Conservation (phyloP, 2,888 invertebrate species). For the Biston stratarius region DNA sequence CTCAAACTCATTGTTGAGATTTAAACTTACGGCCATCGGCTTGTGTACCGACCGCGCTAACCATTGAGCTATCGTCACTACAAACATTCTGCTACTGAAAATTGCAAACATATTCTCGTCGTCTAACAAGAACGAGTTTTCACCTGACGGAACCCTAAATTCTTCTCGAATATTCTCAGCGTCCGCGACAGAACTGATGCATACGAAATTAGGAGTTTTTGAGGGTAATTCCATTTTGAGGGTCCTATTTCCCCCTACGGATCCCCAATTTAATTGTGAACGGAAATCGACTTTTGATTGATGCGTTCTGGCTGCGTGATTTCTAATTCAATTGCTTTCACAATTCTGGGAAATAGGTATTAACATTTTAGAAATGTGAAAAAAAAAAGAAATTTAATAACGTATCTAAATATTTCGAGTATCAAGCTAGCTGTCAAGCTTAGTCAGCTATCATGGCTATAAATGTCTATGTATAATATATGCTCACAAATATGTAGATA, state of each 20-base stretch:
- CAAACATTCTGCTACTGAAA: background rate
- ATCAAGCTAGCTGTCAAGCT: too few relatives aligned
- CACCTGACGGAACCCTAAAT: conserved; percentile 48
- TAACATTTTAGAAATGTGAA: background rate
- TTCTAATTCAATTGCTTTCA: conserved; percentile 49
- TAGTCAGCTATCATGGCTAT: too few relatives aligned
- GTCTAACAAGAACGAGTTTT: background rate
- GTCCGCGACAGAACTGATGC: conserved; percentile 58
- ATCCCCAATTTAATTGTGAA: conserved; percentile 68
- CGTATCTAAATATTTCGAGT: too few relatives aligned
- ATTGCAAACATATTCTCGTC: background rate
- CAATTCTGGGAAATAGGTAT: conserved; percentile 22
- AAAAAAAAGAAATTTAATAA: too few relatives aligned
- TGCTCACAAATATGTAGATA: too few relatives aligned
- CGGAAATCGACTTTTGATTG: conserved; percentile 63
- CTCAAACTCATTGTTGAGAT: too few relatives aligned
- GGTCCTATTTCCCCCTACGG: conserved; percentile 49
- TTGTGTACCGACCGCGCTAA: too few relatives aligned
- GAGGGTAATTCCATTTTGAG: conserved; percentile 65
- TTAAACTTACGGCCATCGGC: too few relatives aligned
- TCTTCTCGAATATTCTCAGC: conserved; percentile 51
- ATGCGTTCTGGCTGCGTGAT: conserved; percentile 43
- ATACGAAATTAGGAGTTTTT: conserved; percentile 66
- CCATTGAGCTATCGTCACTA: too few relatives aligned
- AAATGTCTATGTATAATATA: too few relatives aligned